Conservation (phyloP, 2,797 vertebrate genomes). For the Danio choprae region DNA sequence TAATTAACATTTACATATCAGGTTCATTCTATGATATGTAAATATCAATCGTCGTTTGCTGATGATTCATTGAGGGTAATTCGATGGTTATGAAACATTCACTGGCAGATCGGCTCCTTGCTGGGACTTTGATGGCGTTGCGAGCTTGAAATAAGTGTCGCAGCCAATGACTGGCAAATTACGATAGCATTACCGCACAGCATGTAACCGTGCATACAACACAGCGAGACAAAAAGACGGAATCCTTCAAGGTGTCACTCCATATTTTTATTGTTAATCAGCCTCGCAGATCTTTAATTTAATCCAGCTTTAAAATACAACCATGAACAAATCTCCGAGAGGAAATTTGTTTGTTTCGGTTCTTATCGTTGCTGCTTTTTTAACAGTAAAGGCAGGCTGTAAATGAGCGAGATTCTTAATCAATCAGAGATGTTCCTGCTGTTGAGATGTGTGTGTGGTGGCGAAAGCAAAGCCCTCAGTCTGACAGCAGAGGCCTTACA, state of each 20-base stretch:
- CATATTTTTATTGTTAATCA: conserved; percentile 39
- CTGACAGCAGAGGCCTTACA: conserved; percentile 66
- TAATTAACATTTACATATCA: not conserved
- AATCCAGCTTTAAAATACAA: not conserved
- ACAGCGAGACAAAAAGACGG: conserved; percentile 15
- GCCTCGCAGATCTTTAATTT: conserved; percentile 20
- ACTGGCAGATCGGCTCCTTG: conserved; percentile 42
- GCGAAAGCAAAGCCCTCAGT: conserved; percentile 41
- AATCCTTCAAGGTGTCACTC: conserved; percentile 10
- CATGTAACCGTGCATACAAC: conserved; percentile 47
- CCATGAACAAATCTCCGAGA: not conserved
- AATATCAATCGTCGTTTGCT: conserved; percentile 20
- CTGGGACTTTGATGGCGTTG: conserved; percentile 38
- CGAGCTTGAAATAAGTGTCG: conserved; percentile 44
- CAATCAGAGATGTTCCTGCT: conserved; percentile 40
- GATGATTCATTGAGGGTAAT: conserved; percentile 31
- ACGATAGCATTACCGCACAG: conserved; percentile 58
- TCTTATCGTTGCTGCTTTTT: conserved; percentile 3
- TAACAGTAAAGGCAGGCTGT: not conserved
- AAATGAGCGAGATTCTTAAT: conserved; percentile 26
- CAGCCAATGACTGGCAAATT: conserved; percentile 52
- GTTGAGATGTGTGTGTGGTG: conserved; percentile 32
- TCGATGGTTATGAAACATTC: not conserved
- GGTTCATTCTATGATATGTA: not conserved
- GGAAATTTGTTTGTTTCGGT: not conserved